Percentiles rank a stretch among this genome's conserved stretches.
phyloP scores from a whole-genome alignment of 2,888 invertebrate species.

The Pristionchus arcanus region DNA sequence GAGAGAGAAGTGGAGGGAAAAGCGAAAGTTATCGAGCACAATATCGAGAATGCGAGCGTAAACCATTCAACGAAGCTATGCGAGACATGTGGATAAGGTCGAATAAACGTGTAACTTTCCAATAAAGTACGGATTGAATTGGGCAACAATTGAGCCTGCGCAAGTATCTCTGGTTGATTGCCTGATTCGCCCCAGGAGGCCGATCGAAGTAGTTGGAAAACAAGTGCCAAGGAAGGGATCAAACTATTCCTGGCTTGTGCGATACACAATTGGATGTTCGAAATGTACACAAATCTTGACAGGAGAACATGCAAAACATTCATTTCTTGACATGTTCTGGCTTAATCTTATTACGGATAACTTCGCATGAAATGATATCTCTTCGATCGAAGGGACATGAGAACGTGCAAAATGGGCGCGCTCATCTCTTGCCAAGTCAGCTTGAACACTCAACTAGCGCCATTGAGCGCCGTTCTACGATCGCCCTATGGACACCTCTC shows the following conservation, averaged over 20 bases:
- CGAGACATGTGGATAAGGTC: background rate
- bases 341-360: no score
- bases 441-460: background rate
- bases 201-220: background rate
- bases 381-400: no score
- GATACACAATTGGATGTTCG: no score
- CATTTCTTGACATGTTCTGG: no score
- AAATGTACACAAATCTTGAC: no score
- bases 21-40: constrained; percentile 35
- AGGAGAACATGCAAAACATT: no score
- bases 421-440: background rate
- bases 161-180: background rate
- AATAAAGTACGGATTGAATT: background rate
- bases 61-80: background rate
- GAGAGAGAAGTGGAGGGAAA: constrained; percentile 25
- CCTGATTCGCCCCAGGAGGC: background rate
- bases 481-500: background rate
- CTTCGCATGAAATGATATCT: no score
- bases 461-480: background rate
- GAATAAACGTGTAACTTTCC: background rate
- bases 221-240: background rate
- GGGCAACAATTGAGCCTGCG: background rate
- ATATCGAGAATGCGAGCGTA: background rate
- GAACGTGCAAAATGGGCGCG: no score
- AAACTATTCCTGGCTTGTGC: no score